Evolutionary conservation across 1,140 invertebrate species (phyloP), one percentile per base, ranked within the genome.

Genomic region (Drosophila virilis): DNA sequence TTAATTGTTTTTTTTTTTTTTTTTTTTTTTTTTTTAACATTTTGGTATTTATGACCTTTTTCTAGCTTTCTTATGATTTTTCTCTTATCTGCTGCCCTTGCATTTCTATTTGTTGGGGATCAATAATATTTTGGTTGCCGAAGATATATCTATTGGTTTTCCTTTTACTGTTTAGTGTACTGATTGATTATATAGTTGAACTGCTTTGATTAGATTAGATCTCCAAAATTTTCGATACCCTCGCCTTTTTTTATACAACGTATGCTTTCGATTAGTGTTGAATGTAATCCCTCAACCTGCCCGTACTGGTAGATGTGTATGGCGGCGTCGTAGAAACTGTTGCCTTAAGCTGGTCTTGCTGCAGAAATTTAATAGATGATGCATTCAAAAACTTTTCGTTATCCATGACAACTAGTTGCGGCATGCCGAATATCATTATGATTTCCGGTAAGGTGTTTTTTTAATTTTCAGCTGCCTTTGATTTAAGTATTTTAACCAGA

Each of bases 231-330:
- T n/a, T 2, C 12, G 9, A 12, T 5, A 10, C 38, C 38, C 6
- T 46, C 15, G 9, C 3, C 2, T 9, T 46, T 46, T 46, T 46
- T 17, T 9, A 5, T 46, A 57, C 28, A 10, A n/a, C 50, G 8
- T 12, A 40, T 40, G 3, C 17, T 17, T 8, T 45, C 13, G 6
- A 13, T 6, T n/a, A 42, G 6, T 12, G 40, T 13, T n/a, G 52
- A 66, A 35, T 66, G 52, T 46, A 66, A 57, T 66, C 38, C 0
- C 43, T 66, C 28, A 6, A 46, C 40, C 6, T 57, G 64, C 6
- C 43, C 42, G 12, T 48, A 33, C 15, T 58, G 5, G 55, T 28
- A 6, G 55, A 42, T 2, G 3, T 46, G 40, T 62, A 64, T 2
- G 58, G 58, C 8, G 58, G 37, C n/a, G 58, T 62, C 8, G 45